Percentiles rank a stretch among this genome's conserved stretches.
phyloP scores from a whole-genome alignment of 2,113 vertebrate species.

The Pangasianodon gigas region DNA sequence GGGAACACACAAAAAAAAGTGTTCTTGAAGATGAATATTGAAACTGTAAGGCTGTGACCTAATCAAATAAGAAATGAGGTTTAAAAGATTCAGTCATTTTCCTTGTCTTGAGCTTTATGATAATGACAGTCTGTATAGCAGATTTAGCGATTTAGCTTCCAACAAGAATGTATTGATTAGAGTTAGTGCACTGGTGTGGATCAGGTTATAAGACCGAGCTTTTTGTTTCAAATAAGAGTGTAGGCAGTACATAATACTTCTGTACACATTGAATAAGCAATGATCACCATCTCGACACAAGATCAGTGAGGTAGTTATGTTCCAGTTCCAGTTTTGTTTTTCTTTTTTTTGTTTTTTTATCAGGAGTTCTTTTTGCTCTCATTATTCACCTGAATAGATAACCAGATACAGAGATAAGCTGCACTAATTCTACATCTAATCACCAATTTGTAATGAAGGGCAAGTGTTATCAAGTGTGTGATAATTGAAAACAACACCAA shows the following conservation, averaged over 20 bases:
- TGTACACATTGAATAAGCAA: conserved; percentile 4
- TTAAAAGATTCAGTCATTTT: background rate
- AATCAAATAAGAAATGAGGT: background rate
- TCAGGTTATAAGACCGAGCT: background rate
- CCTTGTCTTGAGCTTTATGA: background rate
- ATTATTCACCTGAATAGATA: background rate
- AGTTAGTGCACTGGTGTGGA: background rate
- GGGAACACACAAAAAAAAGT: background rate
- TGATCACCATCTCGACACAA: background rate
- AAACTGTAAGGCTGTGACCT: background rate
- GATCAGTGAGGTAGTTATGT: background rate
- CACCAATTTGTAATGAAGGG: background rate
- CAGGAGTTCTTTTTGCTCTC: background rate
- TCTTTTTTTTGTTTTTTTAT: background rate
- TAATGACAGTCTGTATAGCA: background rate
- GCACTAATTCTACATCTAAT: background rate
- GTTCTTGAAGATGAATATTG: background rate
- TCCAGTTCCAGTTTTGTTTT: background rate
- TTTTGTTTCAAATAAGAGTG: background rate
- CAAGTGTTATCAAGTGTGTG: conserved; percentile 6
- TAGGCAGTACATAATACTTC: background rate
- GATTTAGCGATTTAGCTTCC: background rate
- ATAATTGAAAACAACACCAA: background rate
- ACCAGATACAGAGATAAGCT: conserved; percentile 11
- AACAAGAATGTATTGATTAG: background rate